phyloP scores from a whole-genome alignment of 1,140 invertebrate genomes.

The Heliconius hewitsoni region DNA sequence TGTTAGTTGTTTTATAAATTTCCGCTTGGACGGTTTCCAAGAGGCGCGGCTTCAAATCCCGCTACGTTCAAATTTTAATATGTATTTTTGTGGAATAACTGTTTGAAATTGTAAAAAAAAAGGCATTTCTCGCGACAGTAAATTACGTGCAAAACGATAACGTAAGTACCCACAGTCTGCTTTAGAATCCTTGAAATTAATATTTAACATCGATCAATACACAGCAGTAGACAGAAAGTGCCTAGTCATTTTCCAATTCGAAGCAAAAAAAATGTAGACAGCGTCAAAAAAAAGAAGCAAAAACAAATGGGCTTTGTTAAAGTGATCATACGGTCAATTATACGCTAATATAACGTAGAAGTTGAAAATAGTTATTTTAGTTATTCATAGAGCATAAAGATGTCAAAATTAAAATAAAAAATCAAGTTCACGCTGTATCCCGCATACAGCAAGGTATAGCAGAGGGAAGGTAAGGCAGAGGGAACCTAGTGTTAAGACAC shows the following conservation, averaged over 20 bases:
- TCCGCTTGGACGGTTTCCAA: too few species aligned
- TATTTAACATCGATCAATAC: constrained; percentile 22
- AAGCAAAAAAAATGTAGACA: constrained; percentile 2
- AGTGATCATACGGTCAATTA: constrained; percentile 3
- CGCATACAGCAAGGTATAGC: too few species aligned
- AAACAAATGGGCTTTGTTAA: background rate
- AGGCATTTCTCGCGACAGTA: background rate
- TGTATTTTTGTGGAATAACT: too few species aligned
- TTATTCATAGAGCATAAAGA: background rate
- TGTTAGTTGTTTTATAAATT: too few species aligned
- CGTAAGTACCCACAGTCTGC: background rate
- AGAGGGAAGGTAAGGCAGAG: too few species aligned
- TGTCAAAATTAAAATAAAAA: too few species aligned
- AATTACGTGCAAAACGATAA: background rate
- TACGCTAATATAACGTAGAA: background rate
- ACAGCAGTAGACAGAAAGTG: background rate
- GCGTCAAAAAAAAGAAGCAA: background rate
- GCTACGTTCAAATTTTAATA: too few species aligned
- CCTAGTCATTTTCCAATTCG: constrained; percentile 14
- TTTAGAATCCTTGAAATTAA: constrained; percentile 1
- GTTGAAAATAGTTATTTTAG: background rate
- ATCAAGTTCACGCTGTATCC: too few species aligned
- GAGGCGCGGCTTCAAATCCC: too few species aligned
- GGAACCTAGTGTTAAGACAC: too few species aligned
- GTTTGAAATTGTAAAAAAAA: too few species aligned